Evolutionary conservation across 1,140 invertebrate species (phyloP).

Genomic region (Hyposmocoma kahamanoa): DNA sequence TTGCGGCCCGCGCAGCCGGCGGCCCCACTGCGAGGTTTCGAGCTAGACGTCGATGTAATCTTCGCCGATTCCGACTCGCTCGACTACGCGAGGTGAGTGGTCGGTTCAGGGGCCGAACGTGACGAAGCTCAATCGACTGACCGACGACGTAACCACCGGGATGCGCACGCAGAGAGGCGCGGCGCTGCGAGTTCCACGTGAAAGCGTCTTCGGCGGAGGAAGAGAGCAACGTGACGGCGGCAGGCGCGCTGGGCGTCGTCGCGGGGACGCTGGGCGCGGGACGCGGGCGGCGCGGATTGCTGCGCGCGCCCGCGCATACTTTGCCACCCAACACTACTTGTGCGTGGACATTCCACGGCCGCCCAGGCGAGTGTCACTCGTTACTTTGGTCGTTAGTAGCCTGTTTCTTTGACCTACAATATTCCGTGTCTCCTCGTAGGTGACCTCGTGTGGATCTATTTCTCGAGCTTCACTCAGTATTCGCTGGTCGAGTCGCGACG

Average conservation of each 20-base stretch:
- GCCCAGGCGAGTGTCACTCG: slow-evolving; percentile 54
- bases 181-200: slow-evolving; percentile 81
- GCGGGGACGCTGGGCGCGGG: slow-evolving; percentile 38
- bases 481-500: slow-evolving; percentile 76
- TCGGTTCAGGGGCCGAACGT: background rate
- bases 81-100: slow-evolving; percentile 63
- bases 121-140: background rate
- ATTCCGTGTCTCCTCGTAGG: slow-evolving; percentile 48
- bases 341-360: slow-evolving; percentile 87
- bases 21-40: slow-evolving; percentile 82
- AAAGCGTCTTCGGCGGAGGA: slow-evolving; percentile 76
- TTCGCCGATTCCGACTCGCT: slow-evolving; percentile 86
- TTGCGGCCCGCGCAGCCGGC: slow-evolving; percentile 70
- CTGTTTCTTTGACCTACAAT: too few species aligned
- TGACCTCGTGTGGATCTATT: slow-evolving; percentile 91
- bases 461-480: slow-evolving; percentile 85
- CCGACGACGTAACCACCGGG: background rate
- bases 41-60: slow-evolving; percentile 89
- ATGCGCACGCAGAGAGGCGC: slow-evolving; percentile 43
- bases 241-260: slow-evolving; percentile 38
- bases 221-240: slow-evolving; percentile 58
- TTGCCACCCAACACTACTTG: slow-evolving; percentile 90
- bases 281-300: slow-evolving; percentile 66
- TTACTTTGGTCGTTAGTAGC: too few species aligned
- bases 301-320: slow-evolving; percentile 87